A percentile compares a stretch with the other conserved stretches of the same genome.
These are phyloP conservation scores for Acanthaster planci DNA, from an alignment of 35 echinoderm and acorn worm species.

Conservation along the genomic window DNA sequence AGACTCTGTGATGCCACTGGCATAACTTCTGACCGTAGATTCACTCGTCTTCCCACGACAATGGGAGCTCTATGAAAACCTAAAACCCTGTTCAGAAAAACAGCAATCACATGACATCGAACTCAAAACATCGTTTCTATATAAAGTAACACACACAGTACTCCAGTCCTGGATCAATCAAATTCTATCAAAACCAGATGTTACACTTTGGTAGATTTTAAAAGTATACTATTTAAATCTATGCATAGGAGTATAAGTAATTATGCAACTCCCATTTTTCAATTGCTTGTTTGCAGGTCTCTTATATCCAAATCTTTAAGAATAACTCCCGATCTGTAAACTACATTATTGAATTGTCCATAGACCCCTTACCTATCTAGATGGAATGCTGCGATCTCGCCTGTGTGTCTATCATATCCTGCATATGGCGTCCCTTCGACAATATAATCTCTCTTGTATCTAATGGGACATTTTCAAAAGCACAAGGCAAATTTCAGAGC, in stretches of 20 bases:
- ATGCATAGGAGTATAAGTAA: no score
- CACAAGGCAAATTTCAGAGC: no score
- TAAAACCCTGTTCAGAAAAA: constrained; percentile 35
- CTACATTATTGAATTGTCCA: background rate
- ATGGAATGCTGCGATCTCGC: constrained; percentile 96
- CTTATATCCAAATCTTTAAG: background rate
- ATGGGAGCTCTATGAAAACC: constrained; percentile 80
- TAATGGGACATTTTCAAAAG: constrained; percentile 24
- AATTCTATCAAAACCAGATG: no score
- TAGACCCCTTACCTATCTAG: constrained; percentile 83
- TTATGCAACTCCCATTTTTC: no score
- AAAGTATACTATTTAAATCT: no score
- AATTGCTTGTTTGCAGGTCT: no score
- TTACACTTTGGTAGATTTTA: no score
- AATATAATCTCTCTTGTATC: constrained; percentile 74
- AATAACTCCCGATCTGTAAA: background rate
- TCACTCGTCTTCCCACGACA: constrained; percentile 74
- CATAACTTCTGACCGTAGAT: constrained; percentile 74
- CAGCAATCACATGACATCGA: background rate
- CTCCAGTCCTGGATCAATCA: no score
- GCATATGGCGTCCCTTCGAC: constrained; percentile 87
- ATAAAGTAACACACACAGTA: no score
- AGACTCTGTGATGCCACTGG: constrained; percentile 78
- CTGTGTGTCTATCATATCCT: constrained; percentile 96
- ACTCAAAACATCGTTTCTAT: no score